These are phyloP conservation scores for Platyura marginata DNA, from an alignment of 1,140 invertebrate species.

Conservation along the genomic window DNA sequence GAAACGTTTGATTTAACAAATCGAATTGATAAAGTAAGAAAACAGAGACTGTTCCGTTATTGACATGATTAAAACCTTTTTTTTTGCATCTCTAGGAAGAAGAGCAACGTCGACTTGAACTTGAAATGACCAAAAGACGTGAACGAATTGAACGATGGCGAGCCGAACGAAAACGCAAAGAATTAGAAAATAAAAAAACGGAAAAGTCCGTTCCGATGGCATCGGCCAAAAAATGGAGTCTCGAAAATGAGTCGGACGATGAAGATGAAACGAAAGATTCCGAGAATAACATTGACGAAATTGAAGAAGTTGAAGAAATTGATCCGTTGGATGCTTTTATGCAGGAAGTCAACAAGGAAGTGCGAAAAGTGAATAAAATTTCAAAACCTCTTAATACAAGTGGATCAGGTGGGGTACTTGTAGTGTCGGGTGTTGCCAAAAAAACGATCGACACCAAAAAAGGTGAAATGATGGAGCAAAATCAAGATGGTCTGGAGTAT, in stretches of 20 bases:
- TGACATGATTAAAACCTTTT: no score
- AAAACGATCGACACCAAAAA: slow-evolving; percentile 54
- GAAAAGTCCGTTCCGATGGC: slow-evolving; percentile 29
- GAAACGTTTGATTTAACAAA: background rate
- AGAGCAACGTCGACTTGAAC: slow-evolving; percentile 74
- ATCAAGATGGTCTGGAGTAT: slow-evolving; percentile 93
- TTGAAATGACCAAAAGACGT: slow-evolving; percentile 90
- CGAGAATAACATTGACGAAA: background rate
- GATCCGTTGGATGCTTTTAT: slow-evolving; percentile 96
- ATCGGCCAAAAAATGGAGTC: slow-evolving; percentile 70
- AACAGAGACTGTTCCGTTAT: no score
- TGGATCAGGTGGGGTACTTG: slow-evolving; percentile 37
- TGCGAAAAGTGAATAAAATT: slow-evolving; percentile 74
- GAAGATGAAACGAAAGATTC: slow-evolving; percentile 27
- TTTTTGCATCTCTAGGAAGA: no score
- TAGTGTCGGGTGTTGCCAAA: slow-evolving; percentile 82
- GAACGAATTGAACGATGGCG: slow-evolving; percentile 89
- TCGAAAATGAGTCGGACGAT: slow-evolving; percentile 76
- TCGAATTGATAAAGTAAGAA: background rate
- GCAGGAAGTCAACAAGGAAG: slow-evolving; percentile 66
- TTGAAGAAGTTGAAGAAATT: slow-evolving; percentile 46
- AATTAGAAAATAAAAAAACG: slow-evolving; percentile 58
- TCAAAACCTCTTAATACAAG: slow-evolving; percentile 20
- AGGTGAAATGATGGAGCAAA: slow-evolving; percentile 93
- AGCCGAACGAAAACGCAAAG: slow-evolving; percentile 70